Base-by-base conservation (phyloP, 2,888 invertebrate species). In the Rhimphoctona megacephalus region DNA sequence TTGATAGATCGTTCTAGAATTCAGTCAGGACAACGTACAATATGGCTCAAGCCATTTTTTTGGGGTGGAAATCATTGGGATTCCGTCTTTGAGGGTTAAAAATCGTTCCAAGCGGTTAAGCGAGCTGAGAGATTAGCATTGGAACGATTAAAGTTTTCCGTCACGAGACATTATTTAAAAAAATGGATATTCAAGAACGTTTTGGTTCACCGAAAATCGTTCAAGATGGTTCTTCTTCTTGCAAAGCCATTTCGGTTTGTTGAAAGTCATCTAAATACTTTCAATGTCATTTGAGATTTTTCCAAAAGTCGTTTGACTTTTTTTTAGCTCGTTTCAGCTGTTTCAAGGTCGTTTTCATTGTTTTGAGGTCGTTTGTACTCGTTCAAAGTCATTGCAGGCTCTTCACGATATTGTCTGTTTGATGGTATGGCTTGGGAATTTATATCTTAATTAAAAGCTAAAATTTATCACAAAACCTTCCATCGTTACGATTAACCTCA, bases 1-100 rank as follows among this genome's bases (percentile, higher is more conserved):
- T 88, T 90, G 91, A 92, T 91, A 89, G 90, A 91, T 92, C 88
- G 89, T 82, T 80, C 80, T 76, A 46, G 36, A 19, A 67, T n/a
- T 66, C 78, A 17, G 52, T 33, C 19, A 64, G 46, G 49, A 22
- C 67, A 36, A 36, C n/a, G 36, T 54, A 64, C 52, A 52, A n/a
- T 79, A 74, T 64, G 73, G 30, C 46, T 81, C 52, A n/a, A 61
- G 66, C n/a, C 22, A 36, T 36, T 66, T 76, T 78, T 78, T 36
- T 78, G 36, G 52, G 36, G 78, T 36, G 33, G 43, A 66, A 67
- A 82, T 14, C 25, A 57, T 61, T 25, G 78, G 77, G 81, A 61
- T 69, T 85, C 46, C 17, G 33, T 79, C 57, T 11, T 77, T 46
- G 81, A 83, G 88, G 88, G 88, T 88, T 86, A 66, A 70, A 86